A percentile compares a stretch with the other conserved stretches of the same genome.
These are phyloP conservation scores for Bombyx mandarina DNA, from an alignment of 1,140 invertebrate genomes.

Conservation along the genomic window DNA sequence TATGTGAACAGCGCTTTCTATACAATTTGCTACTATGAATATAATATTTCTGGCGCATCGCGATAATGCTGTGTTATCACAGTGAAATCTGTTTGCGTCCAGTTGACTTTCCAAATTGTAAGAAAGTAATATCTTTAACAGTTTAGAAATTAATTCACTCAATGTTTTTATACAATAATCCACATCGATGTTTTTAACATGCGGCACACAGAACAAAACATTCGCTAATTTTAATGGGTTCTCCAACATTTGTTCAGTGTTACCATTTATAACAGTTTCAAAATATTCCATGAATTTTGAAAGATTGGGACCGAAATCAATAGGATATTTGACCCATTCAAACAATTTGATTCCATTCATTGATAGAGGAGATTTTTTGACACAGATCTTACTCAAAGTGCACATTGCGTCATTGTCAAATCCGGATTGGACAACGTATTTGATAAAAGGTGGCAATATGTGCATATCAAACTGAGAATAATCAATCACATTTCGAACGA, in stretches of 20 bases:
- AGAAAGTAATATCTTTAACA: conserved; percentile 37
- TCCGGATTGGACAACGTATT: conserved; percentile 71
- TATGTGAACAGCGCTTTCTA: conserved; percentile 74
- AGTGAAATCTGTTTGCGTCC: conserved; percentile 41
- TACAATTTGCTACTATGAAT: conserved; percentile 66
- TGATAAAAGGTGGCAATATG: conserved; percentile 79
- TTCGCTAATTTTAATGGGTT: conserved; percentile 66
- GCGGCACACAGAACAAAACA: conserved; percentile 74
- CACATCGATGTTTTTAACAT: conserved; percentile 69
- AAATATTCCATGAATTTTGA: conserved; percentile 48
- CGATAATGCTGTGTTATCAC: conserved; percentile 37
- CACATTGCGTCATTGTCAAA: conserved; percentile 72
- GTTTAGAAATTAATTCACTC: conserved; percentile 34
- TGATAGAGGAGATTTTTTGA: conserved; percentile 76
- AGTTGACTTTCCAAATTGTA: conserved; percentile 39
- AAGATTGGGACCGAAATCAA: conserved; percentile 72
- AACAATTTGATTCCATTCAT: conserved; percentile 73
- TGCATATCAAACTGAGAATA: conserved; percentile 81
- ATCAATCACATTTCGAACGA: conserved; percentile 76
- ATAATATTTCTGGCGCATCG: conserved; percentile 50
- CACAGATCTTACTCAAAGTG: conserved; percentile 78
- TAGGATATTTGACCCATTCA: conserved; percentile 76
- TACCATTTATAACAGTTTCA: conserved; percentile 33
- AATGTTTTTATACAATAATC: conserved; percentile 37
- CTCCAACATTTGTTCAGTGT: conserved; percentile 48